These are phyloP conservation scores for Acyrthosiphon pisum DNA, from an alignment of 1,140 invertebrate genomes.

Conservation along the genomic window DNA sequence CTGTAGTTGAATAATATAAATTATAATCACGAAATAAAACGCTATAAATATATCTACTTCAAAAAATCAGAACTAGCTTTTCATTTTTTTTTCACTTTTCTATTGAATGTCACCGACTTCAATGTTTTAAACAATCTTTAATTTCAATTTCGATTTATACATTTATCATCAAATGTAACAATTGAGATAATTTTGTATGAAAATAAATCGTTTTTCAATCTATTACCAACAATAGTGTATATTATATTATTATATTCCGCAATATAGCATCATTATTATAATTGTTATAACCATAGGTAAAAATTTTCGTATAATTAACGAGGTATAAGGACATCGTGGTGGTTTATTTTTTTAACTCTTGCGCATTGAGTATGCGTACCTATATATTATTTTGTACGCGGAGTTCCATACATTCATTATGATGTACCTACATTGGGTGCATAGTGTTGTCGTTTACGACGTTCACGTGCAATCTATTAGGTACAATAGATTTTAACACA, in stretches of 20 bases:
- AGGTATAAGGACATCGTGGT: neutral
- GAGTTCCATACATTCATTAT: too few relatives aligned
- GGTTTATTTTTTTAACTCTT: neutral
- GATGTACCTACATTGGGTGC: neutral
- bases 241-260: neutral
- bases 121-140: neutral
- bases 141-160: neutral
- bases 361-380: neutral
- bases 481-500: neutral
- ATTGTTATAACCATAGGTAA: neutral
- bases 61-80: neutral
- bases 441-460: neutral
- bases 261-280: neutral
- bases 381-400: too few relatives aligned
- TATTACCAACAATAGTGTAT: neutral
- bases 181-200: neutral
- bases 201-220: neutral
- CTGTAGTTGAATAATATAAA: constrained; percentile 21
- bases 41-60: neutral
- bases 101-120: neutral
- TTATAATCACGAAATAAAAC: neutral
- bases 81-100: neutral
- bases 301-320: neutral
- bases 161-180: neutral
- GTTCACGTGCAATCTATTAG: neutral